Base-by-base conservation (phyloP, 92 coral and sea anemone genomes). In the Phymanthus crucifer region DNA sequence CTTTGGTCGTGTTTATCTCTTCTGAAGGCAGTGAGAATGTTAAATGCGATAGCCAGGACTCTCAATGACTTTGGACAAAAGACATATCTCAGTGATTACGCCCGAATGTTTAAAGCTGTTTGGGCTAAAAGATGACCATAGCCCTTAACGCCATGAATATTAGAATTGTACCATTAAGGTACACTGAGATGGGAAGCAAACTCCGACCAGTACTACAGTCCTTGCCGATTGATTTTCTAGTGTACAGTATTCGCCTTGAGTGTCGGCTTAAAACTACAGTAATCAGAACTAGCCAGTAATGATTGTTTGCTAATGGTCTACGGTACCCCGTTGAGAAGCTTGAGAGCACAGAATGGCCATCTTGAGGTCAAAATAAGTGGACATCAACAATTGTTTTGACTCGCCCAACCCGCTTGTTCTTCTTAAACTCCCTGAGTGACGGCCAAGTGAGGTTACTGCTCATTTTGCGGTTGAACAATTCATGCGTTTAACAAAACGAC, bases 271-370 rank as follows among this genome's bases (percentile, higher is more conserved):
- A 13, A 74, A 50, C 61, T 32, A 24, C 32, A 69, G 78, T 21
- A 73, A 74, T 74, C 78, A 74, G 33, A 43, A 48, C 61, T 50
- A 76, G 45, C 13, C 73, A 34, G 23, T 69, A 34, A 38, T 69
- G n/a, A 77, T 40, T 77, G 81, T 65, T 65, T 77, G 73, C 37
- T 77, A 37, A 77, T 34, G 68, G 32, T 21, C 13, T 61, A 61
- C 33, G 75, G 74, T 61, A 29, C 83, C 83, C 83, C 83, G 73
- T 34, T 67, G 83, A 40, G 83, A 19, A 31, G 40, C 75, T 79
- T 66, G 33, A 79, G 66, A 68, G 56, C 72, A 18, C 33, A 78
- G 40, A 78, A 67, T 67, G 73, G 73, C 47, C 82, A 64, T 78
- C 73, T 78, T 78, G 65, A 67, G 19, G 46, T n/a, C 9, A 64